Conservation (phyloP, 2,113 vertebrate genomes). For the Perca flavescens region DNA sequence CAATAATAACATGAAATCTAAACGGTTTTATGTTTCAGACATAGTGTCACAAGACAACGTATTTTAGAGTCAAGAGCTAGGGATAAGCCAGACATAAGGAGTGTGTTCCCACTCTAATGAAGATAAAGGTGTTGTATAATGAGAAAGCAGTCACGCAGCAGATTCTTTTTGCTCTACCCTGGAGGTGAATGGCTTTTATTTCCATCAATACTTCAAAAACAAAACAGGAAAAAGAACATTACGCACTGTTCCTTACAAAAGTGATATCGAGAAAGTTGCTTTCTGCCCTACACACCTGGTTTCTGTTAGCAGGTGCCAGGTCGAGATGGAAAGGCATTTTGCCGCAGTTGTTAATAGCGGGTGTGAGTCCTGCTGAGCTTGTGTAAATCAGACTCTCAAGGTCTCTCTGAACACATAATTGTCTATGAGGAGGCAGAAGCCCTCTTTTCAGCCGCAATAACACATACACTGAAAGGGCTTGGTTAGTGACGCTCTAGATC, state of each 20-base stretch:
- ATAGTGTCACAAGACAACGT: neutral
- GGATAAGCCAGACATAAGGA: slow-evolving; percentile 19
- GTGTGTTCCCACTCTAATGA: slow-evolving; percentile 9
- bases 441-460: slow-evolving; percentile 55
- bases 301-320: slow-evolving; percentile 39
- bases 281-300: slow-evolving; percentile 20
- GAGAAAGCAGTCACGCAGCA: neutral
- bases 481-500: slow-evolving; percentile 52
- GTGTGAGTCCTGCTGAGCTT: slow-evolving; percentile 59
- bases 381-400: slow-evolving; percentile 68
- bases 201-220: slow-evolving; percentile 37
- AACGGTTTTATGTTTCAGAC: neutral
- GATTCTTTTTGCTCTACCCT: slow-evolving; percentile 2
- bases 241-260: slow-evolving; percentile 18
- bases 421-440: slow-evolving; percentile 62
- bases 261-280: slow-evolving; percentile 30
- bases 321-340: slow-evolving; percentile 34
- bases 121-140: slow-evolving; percentile 15
- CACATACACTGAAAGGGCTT: slow-evolving; percentile 53
- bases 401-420: slow-evolving; percentile 69
- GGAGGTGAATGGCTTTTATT: slow-evolving; percentile 40
- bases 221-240: slow-evolving; percentile 33
- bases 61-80: slow-evolving; percentile 13
- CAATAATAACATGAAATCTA: neutral
- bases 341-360: slow-evolving; percentile 48